Evolutionary conservation across 2,888 invertebrate species (phyloP).

Genomic region (Drosophila cyrtoloma): DNA sequence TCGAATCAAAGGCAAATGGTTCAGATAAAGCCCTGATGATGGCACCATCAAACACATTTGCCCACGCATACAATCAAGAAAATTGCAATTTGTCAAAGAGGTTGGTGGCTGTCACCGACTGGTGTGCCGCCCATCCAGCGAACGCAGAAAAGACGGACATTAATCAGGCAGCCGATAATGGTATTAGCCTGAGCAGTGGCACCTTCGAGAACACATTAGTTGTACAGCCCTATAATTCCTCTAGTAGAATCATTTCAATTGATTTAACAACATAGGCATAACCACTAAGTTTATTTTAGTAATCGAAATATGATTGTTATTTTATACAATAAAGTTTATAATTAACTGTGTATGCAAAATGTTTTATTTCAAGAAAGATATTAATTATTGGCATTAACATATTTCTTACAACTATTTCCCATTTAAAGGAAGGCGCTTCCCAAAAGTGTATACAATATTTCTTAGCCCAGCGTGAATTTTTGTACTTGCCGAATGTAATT

Average conservation of each 20-base stretch:
- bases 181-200: constrained; percentile 32
- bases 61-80: constrained; percentile 78
- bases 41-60: constrained; percentile 57
- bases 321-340: constrained; percentile 68
- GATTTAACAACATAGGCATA: constrained; percentile 83
- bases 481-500: neutral
- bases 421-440: neutral
- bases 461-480: neutral
- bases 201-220: constrained; percentile 70
- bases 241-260: constrained; percentile 83
- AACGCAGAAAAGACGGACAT: constrained; percentile 64
- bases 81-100: constrained; percentile 75
- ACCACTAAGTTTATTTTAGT: constrained; percentile 34
- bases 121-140: constrained; percentile 63
- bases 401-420: neutral
- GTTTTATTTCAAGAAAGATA: constrained; percentile 1
- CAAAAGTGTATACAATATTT: neutral
- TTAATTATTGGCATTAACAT: neutral
- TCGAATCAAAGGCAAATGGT: constrained; percentile 54
- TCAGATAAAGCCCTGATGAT: constrained; percentile 43
- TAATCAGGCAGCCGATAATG: constrained; percentile 46
- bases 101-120: constrained; percentile 63
- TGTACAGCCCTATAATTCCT: constrained; percentile 72
- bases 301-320: constrained; percentile 61
- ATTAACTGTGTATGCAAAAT: constrained; percentile 24